Conservation (phyloP, 2,113 vertebrate genomes). For the Pavo muticus region DNA sequence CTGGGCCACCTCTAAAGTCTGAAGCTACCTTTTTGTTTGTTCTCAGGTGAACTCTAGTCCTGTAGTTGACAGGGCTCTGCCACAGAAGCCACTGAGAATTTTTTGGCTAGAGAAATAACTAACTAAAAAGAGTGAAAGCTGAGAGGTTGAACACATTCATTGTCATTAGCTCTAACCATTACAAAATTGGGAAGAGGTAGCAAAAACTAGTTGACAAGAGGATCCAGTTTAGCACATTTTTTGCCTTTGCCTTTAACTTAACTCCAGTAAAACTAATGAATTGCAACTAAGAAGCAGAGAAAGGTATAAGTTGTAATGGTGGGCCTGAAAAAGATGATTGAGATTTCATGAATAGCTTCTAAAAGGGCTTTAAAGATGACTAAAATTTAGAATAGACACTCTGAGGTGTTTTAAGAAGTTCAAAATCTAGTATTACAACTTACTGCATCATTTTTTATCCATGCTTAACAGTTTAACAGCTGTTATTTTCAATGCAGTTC, state of each 20-base stretch:
- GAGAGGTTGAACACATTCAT: neutral
- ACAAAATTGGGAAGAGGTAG: neutral
- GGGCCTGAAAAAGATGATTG: neutral
- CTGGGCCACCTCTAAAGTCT: neutral
- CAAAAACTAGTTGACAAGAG: neutral
- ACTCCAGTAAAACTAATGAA: neutral
- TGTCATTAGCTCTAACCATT: neutral
- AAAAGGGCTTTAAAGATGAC: neutral
- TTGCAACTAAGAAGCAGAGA: neutral
- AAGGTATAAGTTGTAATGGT: neutral
- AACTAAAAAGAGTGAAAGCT: neutral
- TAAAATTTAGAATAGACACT: neutral
- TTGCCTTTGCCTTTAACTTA: neutral
- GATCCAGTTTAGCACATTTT: neutral
- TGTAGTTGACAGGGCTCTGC: neutral
- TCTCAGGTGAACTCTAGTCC: neutral
- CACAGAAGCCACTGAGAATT: neutral
- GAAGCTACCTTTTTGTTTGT: neutral
- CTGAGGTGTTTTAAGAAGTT: neutral
- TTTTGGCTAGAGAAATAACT: neutral
- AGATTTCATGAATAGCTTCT: neutral
- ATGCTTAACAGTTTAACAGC: neutral
- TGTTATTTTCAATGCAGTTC: constrained; percentile 19
- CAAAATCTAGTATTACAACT: constrained; percentile 26
- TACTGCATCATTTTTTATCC: neutral